These are phyloP conservation scores for Rotaria magnacalcarata DNA, from an alignment of 2,888 invertebrate genomes.

Conservation along the genomic window DNA sequence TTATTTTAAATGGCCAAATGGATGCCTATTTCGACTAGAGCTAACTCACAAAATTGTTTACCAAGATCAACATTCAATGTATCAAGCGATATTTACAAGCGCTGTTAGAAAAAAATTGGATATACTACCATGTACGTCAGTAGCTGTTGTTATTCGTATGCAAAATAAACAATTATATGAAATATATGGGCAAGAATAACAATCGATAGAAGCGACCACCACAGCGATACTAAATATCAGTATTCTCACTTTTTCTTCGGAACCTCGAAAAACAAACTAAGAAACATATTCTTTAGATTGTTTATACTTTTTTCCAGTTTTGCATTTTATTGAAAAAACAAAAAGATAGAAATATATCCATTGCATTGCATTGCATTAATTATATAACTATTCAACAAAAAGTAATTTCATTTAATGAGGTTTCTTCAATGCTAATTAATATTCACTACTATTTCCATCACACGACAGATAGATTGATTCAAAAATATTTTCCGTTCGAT, in stretches of 20 bases:
- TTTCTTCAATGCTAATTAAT: too few relatives aligned
- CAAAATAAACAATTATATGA: slow-evolving; percentile 59
- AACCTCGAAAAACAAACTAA: neutral
- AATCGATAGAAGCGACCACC: neutral
- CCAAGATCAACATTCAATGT: too few relatives aligned
- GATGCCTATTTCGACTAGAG: too few relatives aligned
- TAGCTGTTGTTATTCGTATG: slow-evolving; percentile 86
- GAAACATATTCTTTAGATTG: neutral
- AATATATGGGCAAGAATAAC: neutral
- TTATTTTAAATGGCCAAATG: too few relatives aligned
- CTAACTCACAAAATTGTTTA: too few relatives aligned
- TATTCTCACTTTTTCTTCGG: neutral
- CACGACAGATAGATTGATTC: too few relatives aligned
- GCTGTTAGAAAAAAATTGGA: slow-evolving; percentile 90
- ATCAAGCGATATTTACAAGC: slow-evolving; percentile 72
- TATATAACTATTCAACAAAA: too few relatives aligned
- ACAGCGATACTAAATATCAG: neutral
- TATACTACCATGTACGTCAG: slow-evolving; percentile 87
- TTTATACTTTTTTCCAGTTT: neutral
- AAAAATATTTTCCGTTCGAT: too few relatives aligned
- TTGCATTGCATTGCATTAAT: too few relatives aligned
- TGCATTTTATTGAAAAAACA: neutral
- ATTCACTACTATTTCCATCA: too few relatives aligned
- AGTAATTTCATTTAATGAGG: too few relatives aligned
- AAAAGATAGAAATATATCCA: too few relatives aligned